Percentiles rank a stretch among this genome's conserved stretches.
phyloP scores from a whole-genome alignment of 2,113 vertebrate species.

The Lophius piscatorius region DNA sequence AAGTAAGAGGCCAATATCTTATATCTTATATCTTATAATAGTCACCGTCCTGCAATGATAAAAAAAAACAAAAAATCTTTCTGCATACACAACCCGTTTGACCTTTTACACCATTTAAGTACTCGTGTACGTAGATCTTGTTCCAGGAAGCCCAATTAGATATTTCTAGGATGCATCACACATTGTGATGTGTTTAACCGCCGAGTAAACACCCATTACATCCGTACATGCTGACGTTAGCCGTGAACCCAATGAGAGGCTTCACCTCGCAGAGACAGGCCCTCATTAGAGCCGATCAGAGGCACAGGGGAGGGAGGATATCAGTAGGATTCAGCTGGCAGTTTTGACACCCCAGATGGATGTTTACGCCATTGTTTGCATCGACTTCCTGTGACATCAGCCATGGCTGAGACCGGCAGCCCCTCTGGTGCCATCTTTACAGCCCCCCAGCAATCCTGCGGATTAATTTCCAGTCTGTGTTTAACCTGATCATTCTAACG shows the following conservation, averaged over 20 bases:
- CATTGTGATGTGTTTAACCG: no score
- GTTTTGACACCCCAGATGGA: constrained; percentile 62
- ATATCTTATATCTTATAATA: no score
- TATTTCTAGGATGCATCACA: no score
- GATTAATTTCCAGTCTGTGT: constrained; percentile 9
- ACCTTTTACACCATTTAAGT: no score
- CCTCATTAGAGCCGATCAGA: constrained; percentile 33
- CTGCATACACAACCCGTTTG: no score
- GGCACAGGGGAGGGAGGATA: constrained; percentile 32
- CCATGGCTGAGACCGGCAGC: constrained; percentile 33
- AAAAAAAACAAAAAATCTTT: no score
- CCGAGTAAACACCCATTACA: constrained; percentile 5
- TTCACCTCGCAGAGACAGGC: constrained; percentile 12
- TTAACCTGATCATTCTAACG: neutral
- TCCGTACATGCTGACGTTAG: neutral
- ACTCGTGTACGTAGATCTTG: no score
- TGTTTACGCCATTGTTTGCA: constrained; percentile 53
- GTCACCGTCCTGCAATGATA: no score
- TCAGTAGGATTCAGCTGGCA: constrained; percentile 52
- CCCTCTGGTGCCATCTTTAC: constrained; percentile 10
- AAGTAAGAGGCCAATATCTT: no score
- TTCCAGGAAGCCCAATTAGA: no score
- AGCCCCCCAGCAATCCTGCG: constrained; percentile 8
- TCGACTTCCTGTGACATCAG: constrained; percentile 40
- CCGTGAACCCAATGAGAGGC: neutral